phyloP scores from a whole-genome alignment of 2,113 vertebrate genomes.

The Cettia cetti region DNA sequence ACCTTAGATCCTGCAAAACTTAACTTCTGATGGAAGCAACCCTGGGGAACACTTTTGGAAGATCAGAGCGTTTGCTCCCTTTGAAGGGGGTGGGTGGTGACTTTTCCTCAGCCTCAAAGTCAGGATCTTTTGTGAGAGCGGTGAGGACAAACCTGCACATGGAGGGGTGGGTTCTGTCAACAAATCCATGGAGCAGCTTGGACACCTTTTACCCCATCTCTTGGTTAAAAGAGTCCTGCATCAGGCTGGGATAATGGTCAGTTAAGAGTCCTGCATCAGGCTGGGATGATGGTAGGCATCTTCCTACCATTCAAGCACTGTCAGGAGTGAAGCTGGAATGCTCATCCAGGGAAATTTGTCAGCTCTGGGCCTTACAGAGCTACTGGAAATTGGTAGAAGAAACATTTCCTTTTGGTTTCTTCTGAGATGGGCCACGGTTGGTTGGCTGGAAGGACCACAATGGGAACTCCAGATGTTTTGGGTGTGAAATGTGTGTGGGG shows the following conservation, averaged over 20 bases:
- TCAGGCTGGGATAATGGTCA: neutral
- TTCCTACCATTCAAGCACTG: neutral
- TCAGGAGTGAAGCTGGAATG: neutral
- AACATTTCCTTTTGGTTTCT: neutral
- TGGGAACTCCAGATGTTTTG: neutral
- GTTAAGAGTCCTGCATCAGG: neutral
- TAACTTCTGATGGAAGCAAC: neutral
- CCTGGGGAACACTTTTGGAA: neutral
- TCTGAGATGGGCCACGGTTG: rapidly evolving
- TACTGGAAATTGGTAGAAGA: neutral
- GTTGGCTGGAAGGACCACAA: neutral
- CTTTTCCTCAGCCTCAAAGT: neutral
- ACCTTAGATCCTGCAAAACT: neutral
- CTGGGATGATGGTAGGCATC: neutral
- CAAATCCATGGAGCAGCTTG: neutral
- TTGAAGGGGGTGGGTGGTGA: neutral
- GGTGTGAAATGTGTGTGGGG: neutral
- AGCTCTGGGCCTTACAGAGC: neutral
- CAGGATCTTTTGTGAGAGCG: neutral
- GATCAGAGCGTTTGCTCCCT: neutral
- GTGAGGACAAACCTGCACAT: neutral
- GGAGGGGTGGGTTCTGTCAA: neutral
- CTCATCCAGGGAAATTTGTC: neutral
- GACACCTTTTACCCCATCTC: neutral
- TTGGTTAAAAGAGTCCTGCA: neutral